phyloP scores from a whole-genome alignment of 2,888 invertebrate genomes.

The Latheticus oryzae region DNA sequence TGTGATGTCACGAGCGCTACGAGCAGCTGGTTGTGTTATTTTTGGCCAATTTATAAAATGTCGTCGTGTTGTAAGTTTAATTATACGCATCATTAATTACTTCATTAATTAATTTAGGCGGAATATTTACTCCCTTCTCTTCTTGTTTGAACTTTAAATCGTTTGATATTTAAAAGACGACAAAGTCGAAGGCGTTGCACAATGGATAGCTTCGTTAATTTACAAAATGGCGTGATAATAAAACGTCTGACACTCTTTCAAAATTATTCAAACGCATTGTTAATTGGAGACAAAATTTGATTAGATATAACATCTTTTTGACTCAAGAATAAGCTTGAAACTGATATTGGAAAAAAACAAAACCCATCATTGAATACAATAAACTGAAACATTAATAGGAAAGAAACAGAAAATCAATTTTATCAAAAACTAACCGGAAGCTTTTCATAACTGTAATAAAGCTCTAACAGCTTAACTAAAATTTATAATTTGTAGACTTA shows the following conservation, averaged over 20 bases:
- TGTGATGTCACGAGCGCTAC: slow-evolving; percentile 11
- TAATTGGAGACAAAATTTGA: slow-evolving; percentile 12
- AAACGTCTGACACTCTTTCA: slow-evolving; percentile 23
- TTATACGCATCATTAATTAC: slow-evolving; percentile 49
- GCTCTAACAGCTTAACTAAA: no score
- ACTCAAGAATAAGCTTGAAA: no score
- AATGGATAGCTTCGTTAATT: slow-evolving; percentile 25
- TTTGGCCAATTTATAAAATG: slow-evolving; percentile 43
- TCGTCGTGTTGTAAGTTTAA: slow-evolving; percentile 50
- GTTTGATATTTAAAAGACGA: slow-evolving; percentile 41
- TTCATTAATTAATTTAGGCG: slow-evolving; percentile 43
- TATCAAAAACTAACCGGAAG: no score
- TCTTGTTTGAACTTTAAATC: slow-evolving; percentile 36
- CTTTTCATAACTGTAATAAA: no score
- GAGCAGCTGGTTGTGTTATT: slow-evolving; percentile 33
- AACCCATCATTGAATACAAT: no score
- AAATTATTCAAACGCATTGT: slow-evolving; percentile 14
- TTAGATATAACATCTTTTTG: no score
- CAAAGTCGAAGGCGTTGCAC: slow-evolving; percentile 12
- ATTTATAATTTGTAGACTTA: no score
- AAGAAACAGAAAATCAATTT: no score
- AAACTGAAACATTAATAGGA: no score
- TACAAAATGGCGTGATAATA: slow-evolving; percentile 30
- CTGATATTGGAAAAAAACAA: no score
- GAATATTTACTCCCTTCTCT: slow-evolving; percentile 33